phyloP scores from a whole-genome alignment of 2,797 vertebrate genomes.

The Peromyscus aztecus region DNA sequence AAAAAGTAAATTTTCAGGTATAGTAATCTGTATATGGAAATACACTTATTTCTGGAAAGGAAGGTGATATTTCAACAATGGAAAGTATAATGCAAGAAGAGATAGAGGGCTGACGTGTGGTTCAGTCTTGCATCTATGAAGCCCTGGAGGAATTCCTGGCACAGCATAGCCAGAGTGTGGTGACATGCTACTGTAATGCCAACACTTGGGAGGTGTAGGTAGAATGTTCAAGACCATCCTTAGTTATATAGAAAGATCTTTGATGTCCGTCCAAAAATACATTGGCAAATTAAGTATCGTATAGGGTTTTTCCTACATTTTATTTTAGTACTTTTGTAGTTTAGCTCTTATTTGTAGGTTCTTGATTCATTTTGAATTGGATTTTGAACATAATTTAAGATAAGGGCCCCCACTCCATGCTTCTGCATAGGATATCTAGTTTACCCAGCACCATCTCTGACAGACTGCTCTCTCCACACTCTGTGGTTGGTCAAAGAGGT shows the following conservation, averaged over 20 bases:
- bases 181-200: neutral
- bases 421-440: neutral
- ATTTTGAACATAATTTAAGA: neutral
- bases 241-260: neutral
- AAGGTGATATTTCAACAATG: neutral
- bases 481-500: neutral
- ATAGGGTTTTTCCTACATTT: neutral
- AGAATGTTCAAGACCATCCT: neutral
- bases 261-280: neutral
- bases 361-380: neutral
- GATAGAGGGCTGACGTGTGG: neutral
- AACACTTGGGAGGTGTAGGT: too few relatives aligned
- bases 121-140: neutral
- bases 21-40: neutral
- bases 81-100: neutral
- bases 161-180: neutral
- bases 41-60: neutral
- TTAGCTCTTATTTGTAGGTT: neutral
- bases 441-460: neutral
- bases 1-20: neutral
- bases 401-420: neutral
- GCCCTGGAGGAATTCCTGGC: neutral
- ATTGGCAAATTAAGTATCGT: neutral
- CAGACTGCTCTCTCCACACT: neutral
- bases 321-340: neutral